phyloP scores from a whole-genome alignment of 2,888 invertebrate genomes.

The Eurytoma californica region DNA sequence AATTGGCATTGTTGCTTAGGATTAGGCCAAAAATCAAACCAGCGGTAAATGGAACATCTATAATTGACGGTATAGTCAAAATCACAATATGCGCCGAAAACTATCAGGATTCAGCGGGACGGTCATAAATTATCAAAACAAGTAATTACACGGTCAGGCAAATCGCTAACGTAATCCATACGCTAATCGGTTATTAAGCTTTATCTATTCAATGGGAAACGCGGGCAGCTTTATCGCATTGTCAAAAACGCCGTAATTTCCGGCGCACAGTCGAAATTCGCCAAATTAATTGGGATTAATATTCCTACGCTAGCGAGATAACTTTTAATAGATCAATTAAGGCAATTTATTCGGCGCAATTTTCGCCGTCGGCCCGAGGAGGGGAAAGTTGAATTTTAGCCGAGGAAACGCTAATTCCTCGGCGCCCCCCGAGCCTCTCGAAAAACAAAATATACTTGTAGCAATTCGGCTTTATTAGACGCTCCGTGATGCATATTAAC shows the following conservation, averaged over 20 bases:
- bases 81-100: conserved; percentile 12
- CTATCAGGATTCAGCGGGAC: neutral
- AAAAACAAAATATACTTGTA: conserved; percentile 44
- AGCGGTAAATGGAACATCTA: neutral
- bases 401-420: conserved; percentile 22
- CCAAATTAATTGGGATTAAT: conserved; percentile 4
- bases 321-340: conserved; percentile 24
- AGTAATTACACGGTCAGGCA: conserved; percentile 28
- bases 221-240: no score
- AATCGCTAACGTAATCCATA: conserved; percentile 30
- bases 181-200: conserved; percentile 36
- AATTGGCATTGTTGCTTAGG: neutral
- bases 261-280: neutral
- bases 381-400: conserved; percentile 15
- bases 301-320: neutral
- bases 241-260: no score
- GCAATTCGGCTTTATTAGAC: conserved; percentile 40
- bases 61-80: neutral
- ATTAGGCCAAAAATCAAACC: neutral
- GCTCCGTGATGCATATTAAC: conserved; percentile 46
- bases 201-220: conserved; percentile 23
- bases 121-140: conserved; percentile 47
- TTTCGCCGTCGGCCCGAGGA: neutral
- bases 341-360: conserved; percentile 37
- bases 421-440: neutral